Conservation (phyloP, 2,113 vertebrate species). For the Meriones unguiculatus region DNA sequence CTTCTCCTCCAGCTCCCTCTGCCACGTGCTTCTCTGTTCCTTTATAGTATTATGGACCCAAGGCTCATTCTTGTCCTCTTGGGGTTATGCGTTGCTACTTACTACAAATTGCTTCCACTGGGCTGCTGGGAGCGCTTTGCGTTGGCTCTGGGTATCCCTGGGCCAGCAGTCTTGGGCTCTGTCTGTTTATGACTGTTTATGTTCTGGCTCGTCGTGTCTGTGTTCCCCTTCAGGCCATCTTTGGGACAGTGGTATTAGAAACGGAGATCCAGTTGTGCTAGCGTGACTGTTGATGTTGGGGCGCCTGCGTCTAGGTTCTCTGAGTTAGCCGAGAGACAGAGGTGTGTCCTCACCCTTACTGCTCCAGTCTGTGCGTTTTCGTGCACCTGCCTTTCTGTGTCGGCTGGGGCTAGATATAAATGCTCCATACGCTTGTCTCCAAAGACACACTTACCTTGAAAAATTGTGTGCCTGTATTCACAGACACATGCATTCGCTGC, state of each 20-base stretch:
- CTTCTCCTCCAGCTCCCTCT: no score
- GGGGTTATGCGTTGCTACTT: not conserved
- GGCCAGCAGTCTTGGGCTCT: not conserved
- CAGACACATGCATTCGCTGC: not conserved
- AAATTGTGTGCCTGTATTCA: not conserved
- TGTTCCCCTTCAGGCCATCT: not conserved
- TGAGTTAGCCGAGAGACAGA: not conserved
- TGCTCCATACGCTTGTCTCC: not conserved
- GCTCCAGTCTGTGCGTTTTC: not conserved
- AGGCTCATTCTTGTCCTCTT: not conserved
- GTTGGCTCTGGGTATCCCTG: not conserved
- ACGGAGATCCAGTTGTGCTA: not conserved
- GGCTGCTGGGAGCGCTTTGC: not conserved
- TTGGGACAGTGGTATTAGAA: not conserved
- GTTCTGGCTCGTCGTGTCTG: not conserved
- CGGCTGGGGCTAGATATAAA: not conserved
- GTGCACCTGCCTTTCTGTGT: fast-evolving
- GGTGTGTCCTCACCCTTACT: fast-evolving
- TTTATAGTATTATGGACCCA: not conserved
- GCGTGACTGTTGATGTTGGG: not conserved
- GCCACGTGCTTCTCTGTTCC: not conserved
- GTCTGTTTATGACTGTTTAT: not conserved
- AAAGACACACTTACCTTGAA: no score
- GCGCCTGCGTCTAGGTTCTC: not conserved
- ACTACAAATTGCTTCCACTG: not conserved